Percentiles rank a stretch among this genome's conserved stretches.
Evolutionary conservation across 53 echinoderm and acorn worm species (phyloP).

Genomic region (Astropecten irregularis): DNA sequence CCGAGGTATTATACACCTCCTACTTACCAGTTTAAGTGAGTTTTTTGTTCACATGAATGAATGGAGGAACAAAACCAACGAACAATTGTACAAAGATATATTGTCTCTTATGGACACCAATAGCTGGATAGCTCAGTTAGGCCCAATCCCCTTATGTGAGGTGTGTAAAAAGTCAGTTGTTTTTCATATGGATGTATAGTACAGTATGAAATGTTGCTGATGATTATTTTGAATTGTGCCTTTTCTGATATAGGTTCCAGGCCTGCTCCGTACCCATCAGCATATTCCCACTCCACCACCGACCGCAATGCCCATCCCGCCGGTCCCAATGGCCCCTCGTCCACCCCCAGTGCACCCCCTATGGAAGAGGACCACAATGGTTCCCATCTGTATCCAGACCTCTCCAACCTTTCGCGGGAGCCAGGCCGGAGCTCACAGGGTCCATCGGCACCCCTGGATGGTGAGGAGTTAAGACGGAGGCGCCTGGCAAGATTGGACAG

Average conservation of each 20-base stretch:
- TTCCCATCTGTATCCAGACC: slow-evolving; percentile 9
- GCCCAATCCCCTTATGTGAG: too few species aligned
- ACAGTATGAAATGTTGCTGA: too few species aligned
- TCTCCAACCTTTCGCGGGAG: background rate
- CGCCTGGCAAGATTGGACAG: slow-evolving; percentile 74
- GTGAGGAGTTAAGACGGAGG: slow-evolving; percentile 84
- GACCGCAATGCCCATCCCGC: slow-evolving; percentile 35
- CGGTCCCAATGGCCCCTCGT: slow-evolving; percentile 40
- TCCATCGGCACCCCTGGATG: background rate
- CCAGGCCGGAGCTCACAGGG: background rate
- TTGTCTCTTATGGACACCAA: too few species aligned
- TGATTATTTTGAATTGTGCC: background rate
- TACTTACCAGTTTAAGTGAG: background rate
- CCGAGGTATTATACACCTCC: background rate
- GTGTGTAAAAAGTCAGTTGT: too few species aligned
- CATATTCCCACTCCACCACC: background rate
- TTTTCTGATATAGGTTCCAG: background rate
- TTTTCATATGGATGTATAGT: too few species aligned
- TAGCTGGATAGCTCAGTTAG: too few species aligned
- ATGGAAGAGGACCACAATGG: background rate
- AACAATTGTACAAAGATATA: too few species aligned
- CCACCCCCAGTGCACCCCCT: slow-evolving; percentile 29
- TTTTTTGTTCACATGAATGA: too few species aligned
- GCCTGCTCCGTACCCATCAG: too few species aligned
- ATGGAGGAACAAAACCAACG: too few species aligned